Evolutionary conservation across 2,888 invertebrate genomes (phyloP), one percentile per base, ranked within the genome.

Genomic region (Drosophila subsilvestris): DNA sequence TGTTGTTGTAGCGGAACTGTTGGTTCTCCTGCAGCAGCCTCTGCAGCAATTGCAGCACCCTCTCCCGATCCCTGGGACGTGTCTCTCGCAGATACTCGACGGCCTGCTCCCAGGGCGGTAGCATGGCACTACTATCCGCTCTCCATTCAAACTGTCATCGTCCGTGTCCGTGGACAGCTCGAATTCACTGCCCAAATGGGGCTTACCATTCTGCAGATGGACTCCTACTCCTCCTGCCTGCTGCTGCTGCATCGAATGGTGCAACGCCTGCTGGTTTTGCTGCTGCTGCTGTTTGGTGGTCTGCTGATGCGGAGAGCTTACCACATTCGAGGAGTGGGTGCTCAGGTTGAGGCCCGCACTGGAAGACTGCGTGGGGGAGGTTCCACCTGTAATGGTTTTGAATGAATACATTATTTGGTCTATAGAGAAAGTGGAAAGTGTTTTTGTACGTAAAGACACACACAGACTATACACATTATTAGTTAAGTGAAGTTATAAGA

Each of bases 81-180:
- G 91, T 89, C 50, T 91, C 92, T 42, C 92, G 89, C 53, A 92
- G 56, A 20, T 91, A 90, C 37, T 92, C 92, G 32, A 90, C 89
- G 0, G 91, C 92, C 81, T 91, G 76, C 65, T 92, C 92, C 90
- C 90, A 91, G 2, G 92, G 91, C 48, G 90, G 89, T 73, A 91
- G 72, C 80, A 90, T 89, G 75, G 92, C 92, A 69, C 92, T 92
- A 84, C 92, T 92, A 61, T 92, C 92, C 10, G 90, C 71, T 92
- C 92, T 2, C 92, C 92, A 47, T 90, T 90, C 25, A 92, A 79
- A 63, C 93, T 93, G 67, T 96, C 95, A 54, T 96, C 95, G 85
- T 96, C 94, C 7, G 96, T 96, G 88, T 96, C 96, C 2, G 95
- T 96, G 7, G 94, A 94, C 65, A 95, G 89, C 82, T 95, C 95